These are phyloP conservation scores for Lypha dubia DNA, from an alignment of 2,888 invertebrate genomes.

Conservation along the genomic window DNA sequence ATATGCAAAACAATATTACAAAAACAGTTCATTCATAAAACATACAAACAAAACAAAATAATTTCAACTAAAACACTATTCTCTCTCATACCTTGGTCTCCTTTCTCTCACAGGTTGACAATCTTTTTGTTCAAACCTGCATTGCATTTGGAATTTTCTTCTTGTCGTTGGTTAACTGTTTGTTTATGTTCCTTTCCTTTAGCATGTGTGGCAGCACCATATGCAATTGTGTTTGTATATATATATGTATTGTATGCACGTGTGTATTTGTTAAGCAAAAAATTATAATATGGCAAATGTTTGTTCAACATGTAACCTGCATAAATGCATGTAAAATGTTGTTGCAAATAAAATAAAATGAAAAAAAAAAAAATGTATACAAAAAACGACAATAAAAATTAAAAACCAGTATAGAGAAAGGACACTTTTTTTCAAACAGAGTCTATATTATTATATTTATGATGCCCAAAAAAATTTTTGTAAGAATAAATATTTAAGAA, in stretches of 20 bases:
- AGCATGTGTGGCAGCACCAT: neutral
- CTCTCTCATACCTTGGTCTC: neutral
- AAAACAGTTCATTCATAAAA: neutral
- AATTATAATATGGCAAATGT: slow-evolving; percentile 67
- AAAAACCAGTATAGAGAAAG: slow-evolving; percentile 6
- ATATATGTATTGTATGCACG: too few species aligned
- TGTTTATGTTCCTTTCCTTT: slow-evolving; percentile 6
- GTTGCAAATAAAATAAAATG: slow-evolving; percentile 55
- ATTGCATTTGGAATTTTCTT: neutral
- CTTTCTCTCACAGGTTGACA: neutral
- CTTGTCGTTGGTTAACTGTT: slow-evolving; percentile 19
- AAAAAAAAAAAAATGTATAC: slow-evolving; percentile 41
- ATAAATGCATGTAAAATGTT: slow-evolving; percentile 60
- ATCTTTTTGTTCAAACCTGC: neutral
- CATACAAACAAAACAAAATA: slow-evolving; percentile 16
- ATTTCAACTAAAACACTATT: neutral
- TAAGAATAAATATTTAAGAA: too few species aligned
- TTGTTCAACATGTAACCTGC: slow-evolving; percentile 69
- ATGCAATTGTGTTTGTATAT: too few species aligned
- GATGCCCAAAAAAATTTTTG: too few species aligned
- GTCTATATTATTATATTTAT: too few species aligned
- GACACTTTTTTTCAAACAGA: slow-evolving; percentile 28
- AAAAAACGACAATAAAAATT: neutral
- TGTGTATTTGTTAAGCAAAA: slow-evolving; percentile 26
- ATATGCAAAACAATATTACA: too few species aligned